These are phyloP conservation scores for Xestia rhomboidea DNA, from an alignment of 2,888 invertebrate genomes.

Conservation along the genomic window DNA sequence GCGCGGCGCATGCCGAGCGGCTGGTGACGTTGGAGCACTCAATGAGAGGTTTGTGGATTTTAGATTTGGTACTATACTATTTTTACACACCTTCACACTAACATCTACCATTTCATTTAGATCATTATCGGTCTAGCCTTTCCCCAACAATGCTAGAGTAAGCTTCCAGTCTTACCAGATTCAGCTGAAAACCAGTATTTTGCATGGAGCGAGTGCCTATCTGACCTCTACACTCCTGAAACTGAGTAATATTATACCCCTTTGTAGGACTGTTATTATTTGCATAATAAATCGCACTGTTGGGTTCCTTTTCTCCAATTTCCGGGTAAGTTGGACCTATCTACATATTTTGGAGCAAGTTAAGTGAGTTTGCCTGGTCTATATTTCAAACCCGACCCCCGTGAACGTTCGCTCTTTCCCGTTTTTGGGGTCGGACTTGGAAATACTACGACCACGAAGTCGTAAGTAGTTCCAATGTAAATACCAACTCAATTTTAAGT, in stretches of 20 bases:
- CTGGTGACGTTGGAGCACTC: slow-evolving; percentile 25
- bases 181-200: neutral
- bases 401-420: neutral
- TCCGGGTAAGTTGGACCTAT: neutral
- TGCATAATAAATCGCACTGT: neutral
- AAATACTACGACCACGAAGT: too few relatives aligned
- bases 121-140: neutral
- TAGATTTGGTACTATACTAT: neutral
- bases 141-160: neutral
- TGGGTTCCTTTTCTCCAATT: neutral
- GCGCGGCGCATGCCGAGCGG: slow-evolving; percentile 56
- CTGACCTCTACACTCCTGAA: neutral
- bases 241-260: neutral
- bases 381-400: neutral
- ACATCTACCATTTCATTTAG: neutral
- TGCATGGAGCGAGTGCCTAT: neutral
- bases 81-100: neutral
- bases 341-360: neutral
- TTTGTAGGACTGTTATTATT: neutral
- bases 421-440: too few relatives aligned
- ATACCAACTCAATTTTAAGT: neutral
- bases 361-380: neutral
- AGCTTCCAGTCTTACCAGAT: neutral
- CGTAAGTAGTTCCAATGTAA: too few relatives aligned
- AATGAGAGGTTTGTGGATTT: neutral